Evolutionary conservation across 2,797 vertebrate genomes (phyloP).

Genomic region (Chaetodon trifasciatus): DNA sequence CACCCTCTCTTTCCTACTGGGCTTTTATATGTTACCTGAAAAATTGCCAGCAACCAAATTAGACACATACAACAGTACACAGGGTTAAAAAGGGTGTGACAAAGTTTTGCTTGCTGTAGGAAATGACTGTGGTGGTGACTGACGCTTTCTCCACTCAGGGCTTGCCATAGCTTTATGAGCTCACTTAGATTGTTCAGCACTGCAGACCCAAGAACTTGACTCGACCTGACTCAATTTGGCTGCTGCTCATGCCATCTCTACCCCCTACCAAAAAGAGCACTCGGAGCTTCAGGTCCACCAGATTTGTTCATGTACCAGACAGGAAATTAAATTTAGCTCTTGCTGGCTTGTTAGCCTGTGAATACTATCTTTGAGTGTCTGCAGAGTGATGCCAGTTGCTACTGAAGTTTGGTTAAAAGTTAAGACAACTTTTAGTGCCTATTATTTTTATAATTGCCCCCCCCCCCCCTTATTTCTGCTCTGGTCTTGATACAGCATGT

Average conservation of each 20-base stretch:
- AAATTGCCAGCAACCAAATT: background rate
- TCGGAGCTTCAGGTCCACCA: background rate
- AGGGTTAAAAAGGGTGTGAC: background rate
- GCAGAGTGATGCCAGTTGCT: background rate
- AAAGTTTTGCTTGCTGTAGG: background rate
- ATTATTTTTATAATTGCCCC: background rate
- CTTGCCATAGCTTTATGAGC: background rate
- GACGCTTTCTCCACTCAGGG: no score
- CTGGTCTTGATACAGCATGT: background rate
- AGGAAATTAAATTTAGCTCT: background rate
- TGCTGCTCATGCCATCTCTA: no score
- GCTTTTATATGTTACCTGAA: background rate
- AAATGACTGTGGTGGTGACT: background rate
- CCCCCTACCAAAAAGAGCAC: background rate
- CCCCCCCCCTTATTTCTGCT: background rate
- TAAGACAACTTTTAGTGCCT: background rate
- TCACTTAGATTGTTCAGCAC: background rate
- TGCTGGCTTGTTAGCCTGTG: background rate
- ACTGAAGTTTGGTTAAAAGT: background rate
- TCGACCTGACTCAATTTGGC: background rate
- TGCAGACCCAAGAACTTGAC: background rate
- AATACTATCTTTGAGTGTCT: background rate
- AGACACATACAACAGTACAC: background rate
- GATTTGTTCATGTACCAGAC: background rate
- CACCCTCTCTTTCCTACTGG: background rate